These are phyloP conservation scores for Leuciscus idus DNA, from an alignment of 2,113 vertebrate species.

Conservation along the genomic window DNA sequence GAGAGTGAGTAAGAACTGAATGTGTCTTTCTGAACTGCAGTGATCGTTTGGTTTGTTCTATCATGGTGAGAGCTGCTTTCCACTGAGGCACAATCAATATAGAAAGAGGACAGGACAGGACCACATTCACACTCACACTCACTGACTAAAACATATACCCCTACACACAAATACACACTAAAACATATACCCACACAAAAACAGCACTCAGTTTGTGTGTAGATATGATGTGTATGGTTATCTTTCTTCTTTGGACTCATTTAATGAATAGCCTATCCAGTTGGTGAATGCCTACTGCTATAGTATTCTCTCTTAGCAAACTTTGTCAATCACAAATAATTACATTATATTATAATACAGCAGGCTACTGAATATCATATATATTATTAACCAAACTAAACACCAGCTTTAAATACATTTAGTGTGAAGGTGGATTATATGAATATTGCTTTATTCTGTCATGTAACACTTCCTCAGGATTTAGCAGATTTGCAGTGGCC, in stretches of 20 bases:
- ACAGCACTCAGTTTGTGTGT: not conserved
- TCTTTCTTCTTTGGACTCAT: not conserved
- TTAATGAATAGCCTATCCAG: not conserved
- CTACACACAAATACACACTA: not conserved
- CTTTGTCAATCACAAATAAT: not conserved
- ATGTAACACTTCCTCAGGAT: too few species aligned
- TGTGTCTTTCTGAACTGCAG: slow-evolving; percentile 9
- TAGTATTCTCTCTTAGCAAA: not conserved
- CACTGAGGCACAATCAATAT: not conserved
- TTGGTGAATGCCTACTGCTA: not conserved
- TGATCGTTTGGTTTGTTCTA: slow-evolving; percentile 13
- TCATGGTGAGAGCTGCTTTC: slow-evolving; percentile 14
- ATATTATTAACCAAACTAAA: too few species aligned
- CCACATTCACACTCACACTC: slow-evolving; percentile 5
- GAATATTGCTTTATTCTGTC: too few species aligned
- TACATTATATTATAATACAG: too few species aligned
- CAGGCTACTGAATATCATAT: too few species aligned
- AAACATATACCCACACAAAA: not conserved
- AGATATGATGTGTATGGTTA: not conserved
- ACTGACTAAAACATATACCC: slow-evolving; percentile 1
- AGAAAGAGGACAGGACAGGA: slow-evolving; percentile 11
- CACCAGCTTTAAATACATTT: too few species aligned
- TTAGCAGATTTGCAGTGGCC: too few species aligned
- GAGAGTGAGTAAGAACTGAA: slow-evolving; percentile 5
- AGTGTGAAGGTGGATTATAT: too few species aligned